A percentile compares a stretch with the other conserved stretches of the same genome.
Evolutionary conservation across 1,140 invertebrate genomes (phyloP).

Genomic region (Scaptomyza hsui): DNA sequence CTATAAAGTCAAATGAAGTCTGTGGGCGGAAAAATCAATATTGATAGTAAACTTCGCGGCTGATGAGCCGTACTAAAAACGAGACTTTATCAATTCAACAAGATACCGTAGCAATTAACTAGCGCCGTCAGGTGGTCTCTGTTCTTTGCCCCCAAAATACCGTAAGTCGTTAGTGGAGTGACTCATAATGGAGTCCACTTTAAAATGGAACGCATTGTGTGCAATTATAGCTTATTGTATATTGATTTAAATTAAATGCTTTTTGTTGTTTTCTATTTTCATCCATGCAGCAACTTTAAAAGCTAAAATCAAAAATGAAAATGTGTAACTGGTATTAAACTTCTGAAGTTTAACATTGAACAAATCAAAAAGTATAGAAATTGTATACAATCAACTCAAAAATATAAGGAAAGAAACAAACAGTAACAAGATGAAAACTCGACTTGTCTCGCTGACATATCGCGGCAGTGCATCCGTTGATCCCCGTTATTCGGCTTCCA

Average conservation of each 20-base stretch:
- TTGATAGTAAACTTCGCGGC: constrained; percentile 53
- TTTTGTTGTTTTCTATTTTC: constrained; percentile 5
- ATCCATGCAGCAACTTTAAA: constrained; percentile 12
- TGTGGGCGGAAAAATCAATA: constrained; percentile 67
- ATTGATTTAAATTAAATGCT: constrained; percentile 60
- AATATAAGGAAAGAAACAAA: constrained; percentile 2
- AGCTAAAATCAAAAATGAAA: constrained; percentile 30
- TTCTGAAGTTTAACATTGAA: constrained; percentile 25
- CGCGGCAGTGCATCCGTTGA: constrained; percentile 90
- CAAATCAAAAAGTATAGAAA: constrained; percentile 11
- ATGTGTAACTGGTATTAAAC: constrained; percentile 32
- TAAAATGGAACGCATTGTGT: constrained; percentile 43
- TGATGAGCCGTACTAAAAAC: constrained; percentile 17
- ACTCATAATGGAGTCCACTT: constrained; percentile 53
- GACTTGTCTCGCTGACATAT: constrained; percentile 88
- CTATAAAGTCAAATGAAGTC: constrained; percentile 67
- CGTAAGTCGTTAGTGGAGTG: constrained; percentile 23
- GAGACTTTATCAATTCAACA: background rate
- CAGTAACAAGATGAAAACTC: constrained; percentile 86
- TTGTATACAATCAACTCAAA: constrained; percentile 11
- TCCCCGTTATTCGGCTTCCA: constrained; percentile 89
- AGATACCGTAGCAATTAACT: constrained; percentile 15
- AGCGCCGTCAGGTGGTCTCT: constrained; percentile 72
- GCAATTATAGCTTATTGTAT: constrained; percentile 52
- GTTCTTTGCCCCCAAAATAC: constrained; percentile 42